These are phyloP conservation scores for Agrilus cyanescens DNA, from an alignment of 2,888 invertebrate genomes.

Conservation along the genomic window DNA sequence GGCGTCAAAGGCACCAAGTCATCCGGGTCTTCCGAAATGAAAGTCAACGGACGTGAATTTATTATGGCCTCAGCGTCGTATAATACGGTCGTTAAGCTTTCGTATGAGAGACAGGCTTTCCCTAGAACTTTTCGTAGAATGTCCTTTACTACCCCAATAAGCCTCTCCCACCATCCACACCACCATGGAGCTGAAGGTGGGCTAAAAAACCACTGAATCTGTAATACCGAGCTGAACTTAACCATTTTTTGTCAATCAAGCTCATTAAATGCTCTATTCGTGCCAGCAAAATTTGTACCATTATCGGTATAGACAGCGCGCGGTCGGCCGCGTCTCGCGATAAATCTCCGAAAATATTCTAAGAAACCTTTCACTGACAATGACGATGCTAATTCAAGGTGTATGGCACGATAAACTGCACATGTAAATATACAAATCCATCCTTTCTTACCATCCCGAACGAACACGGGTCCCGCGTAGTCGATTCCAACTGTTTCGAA, in stretches of 20 bases:
- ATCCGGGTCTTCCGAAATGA: background rate
- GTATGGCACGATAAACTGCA: too few relatives aligned
- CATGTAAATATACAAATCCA: too few relatives aligned
- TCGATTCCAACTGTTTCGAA: too few relatives aligned
- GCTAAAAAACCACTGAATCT: too few relatives aligned
- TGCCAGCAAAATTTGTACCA: constrained; percentile 26
- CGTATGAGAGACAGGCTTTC: background rate
- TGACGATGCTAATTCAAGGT: constrained; percentile 20
- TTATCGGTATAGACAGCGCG: constrained; percentile 22
- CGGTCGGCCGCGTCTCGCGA: constrained; percentile 19
- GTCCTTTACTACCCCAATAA: too few relatives aligned
- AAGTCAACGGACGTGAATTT: background rate
- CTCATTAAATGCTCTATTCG: constrained; percentile 6
- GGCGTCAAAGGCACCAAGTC: background rate
- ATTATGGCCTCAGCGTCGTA: background rate
- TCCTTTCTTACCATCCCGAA: too few relatives aligned
- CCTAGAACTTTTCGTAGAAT: background rate
- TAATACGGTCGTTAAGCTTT: background rate
- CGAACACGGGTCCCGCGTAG: too few relatives aligned
- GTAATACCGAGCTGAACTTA: too few relatives aligned
- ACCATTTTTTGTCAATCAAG: too few relatives aligned
- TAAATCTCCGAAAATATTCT: constrained; percentile 21
- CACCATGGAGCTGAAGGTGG: too few relatives aligned
- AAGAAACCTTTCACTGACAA: constrained; percentile 22
- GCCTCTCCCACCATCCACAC: too few relatives aligned